These are phyloP conservation scores for Drosophila auraria DNA, from an alignment of 1,140 invertebrate genomes.

Conservation along the genomic window DNA sequence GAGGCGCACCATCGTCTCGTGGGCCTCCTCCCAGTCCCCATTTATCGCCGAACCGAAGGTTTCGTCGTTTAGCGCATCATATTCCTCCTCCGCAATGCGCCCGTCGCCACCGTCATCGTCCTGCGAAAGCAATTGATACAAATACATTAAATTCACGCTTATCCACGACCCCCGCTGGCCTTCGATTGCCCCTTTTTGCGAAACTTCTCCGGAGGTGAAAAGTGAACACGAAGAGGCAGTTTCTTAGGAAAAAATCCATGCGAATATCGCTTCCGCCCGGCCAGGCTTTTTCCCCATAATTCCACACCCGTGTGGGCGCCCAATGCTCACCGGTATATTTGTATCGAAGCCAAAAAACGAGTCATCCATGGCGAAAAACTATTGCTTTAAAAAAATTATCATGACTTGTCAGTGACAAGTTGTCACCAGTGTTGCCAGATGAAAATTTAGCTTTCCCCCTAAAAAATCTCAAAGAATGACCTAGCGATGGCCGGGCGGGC, in stretches of 20 bases:
- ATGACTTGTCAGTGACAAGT: constrained; percentile 78
- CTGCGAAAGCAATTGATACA: constrained; percentile 26
- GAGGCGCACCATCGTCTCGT: constrained; percentile 82
- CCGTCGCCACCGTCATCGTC: constrained; percentile 87
- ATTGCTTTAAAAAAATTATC: constrained; percentile 78
- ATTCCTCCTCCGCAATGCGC: constrained; percentile 90
- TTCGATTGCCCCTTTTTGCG: constrained; percentile 32
- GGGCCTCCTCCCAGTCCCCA: constrained; percentile 90
- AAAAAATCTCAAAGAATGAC: not conserved
- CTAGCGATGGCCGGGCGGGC: constrained; percentile 21
- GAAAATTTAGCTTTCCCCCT: no score
- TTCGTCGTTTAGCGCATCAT: constrained; percentile 95
- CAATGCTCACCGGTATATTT: constrained; percentile 88
- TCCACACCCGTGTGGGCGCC: not conserved
- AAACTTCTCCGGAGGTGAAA: constrained; percentile 28
- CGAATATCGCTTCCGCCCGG: no score
- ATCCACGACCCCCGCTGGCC: constrained; percentile 34
- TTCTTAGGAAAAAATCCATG: not conserved
- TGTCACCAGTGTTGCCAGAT: constrained; percentile 39
- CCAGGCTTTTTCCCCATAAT: not conserved
- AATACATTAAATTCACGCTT: constrained; percentile 17
- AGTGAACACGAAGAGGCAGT: constrained; percentile 13
- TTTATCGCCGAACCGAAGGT: constrained; percentile 91
- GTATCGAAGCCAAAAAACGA: constrained; percentile 93
- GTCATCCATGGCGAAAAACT: constrained; percentile 91